These are phyloP conservation scores for Drosophila prostipennis DNA, from an alignment of 2,888 invertebrate genomes.

Conservation along the genomic window DNA sequence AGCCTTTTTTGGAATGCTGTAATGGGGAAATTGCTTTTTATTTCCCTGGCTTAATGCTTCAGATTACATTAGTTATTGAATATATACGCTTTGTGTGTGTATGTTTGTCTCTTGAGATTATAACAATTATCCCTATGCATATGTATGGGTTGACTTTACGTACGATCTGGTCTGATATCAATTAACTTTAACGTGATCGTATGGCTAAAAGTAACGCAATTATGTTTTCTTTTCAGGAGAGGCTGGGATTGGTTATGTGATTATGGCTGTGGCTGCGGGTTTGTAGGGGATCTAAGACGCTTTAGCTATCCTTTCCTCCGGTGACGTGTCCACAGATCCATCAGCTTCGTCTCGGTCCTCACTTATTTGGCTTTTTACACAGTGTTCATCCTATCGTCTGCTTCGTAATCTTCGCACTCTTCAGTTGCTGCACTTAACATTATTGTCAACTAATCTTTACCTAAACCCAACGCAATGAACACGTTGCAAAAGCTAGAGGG, in stretches of 20 bases:
- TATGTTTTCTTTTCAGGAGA: conserved; percentile 6
- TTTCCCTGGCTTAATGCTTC: conserved; percentile 59
- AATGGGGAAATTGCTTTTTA: conserved; percentile 67
- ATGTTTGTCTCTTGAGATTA: conserved; percentile 33
- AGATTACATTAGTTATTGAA: conserved; percentile 51
- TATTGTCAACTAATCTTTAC: conserved; percentile 74
- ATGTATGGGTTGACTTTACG: conserved; percentile 64
- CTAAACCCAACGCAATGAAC: conserved; percentile 46
- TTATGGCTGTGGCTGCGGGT: neutral
- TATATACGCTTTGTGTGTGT: conserved; percentile 27
- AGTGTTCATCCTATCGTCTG: conserved; percentile 6
- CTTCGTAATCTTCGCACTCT: neutral
- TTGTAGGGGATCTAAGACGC: conserved; percentile 5
- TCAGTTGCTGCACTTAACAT: conserved; percentile 45
- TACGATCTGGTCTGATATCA: conserved; percentile 48
- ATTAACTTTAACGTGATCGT: conserved; percentile 29
- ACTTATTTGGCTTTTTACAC: conserved; percentile 32
- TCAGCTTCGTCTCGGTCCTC: conserved; percentile 5
- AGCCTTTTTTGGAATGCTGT: conserved; percentile 19
- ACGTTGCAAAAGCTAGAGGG: conserved; percentile 27
- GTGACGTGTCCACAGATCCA: conserved; percentile 16
- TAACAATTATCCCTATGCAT: conserved; percentile 70
- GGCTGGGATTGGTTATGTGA: conserved; percentile 7
- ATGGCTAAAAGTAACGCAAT: conserved; percentile 33
- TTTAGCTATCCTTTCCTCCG: neutral